phyloP scores from a whole-genome alignment of 2,888 invertebrate genomes.

The Escarpia spicata region DNA sequence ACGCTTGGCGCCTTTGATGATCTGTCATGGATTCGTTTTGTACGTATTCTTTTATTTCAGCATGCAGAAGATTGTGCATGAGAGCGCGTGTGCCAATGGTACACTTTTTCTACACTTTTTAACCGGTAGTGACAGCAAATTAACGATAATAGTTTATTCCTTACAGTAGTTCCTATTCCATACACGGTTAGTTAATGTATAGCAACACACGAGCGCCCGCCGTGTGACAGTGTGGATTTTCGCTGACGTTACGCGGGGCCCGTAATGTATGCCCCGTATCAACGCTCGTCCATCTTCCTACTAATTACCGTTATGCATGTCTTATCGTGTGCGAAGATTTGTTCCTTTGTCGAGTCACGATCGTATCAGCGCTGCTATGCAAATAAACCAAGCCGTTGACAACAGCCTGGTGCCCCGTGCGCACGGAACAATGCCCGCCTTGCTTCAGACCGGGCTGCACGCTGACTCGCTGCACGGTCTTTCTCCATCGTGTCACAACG shows the following conservation, averaged over 20 bases:
- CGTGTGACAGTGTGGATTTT: neutral
- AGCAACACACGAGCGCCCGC: neutral
- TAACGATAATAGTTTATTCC: too few species aligned
- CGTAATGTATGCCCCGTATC: neutral
- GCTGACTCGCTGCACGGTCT: neutral
- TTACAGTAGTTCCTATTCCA: too few species aligned
- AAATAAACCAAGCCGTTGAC: neutral
- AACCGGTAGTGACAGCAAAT: too few species aligned
- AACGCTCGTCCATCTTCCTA: neutral
- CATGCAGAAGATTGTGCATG: too few species aligned
- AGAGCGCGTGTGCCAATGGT: too few species aligned
- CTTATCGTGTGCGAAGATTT: neutral
- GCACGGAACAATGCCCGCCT: neutral
- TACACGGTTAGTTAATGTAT: neutral
- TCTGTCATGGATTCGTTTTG: too few species aligned
- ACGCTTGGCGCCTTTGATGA: too few species aligned
- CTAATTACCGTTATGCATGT: neutral
- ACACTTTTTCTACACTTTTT: too few species aligned
- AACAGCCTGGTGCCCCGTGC: neutral
- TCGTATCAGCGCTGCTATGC: neutral
- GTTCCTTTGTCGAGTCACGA: neutral
- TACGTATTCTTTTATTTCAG: too few species aligned
- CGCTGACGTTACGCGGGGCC: neutral
- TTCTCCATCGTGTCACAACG: neutral
- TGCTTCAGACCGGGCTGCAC: neutral